A percentile compares a stretch with the other conserved stretches of the same genome.
phyloP scores from a whole-genome alignment of 2,797 vertebrate genomes.

The Macropodus opercularis region DNA sequence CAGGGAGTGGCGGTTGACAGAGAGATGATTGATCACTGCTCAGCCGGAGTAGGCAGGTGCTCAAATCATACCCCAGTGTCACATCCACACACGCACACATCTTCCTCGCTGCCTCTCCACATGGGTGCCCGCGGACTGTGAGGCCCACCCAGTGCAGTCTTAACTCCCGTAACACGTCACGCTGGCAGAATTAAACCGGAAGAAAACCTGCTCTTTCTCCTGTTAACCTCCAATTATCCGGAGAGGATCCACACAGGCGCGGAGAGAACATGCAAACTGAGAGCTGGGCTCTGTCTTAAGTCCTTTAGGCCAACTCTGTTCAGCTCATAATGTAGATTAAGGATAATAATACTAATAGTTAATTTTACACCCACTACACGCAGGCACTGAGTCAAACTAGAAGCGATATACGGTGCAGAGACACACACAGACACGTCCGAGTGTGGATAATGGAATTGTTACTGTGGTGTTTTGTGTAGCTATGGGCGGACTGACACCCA shows the following conservation, averaged over 20 bases:
- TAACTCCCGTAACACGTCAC: constrained; percentile 7
- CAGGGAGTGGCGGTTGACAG: constrained; percentile 66
- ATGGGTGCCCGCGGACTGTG: constrained; percentile 29
- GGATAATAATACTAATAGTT: too few species aligned
- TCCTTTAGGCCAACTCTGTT: too few species aligned
- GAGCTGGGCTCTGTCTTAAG: too few species aligned
- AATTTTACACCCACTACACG: too few species aligned
- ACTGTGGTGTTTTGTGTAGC: constrained; percentile 49
- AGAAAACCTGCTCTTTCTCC: constrained; percentile 8
- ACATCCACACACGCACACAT: constrained; percentile 49
- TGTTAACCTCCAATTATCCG: too few species aligned
- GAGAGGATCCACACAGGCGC: too few species aligned
- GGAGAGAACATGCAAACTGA: too few species aligned
- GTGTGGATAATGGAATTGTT: constrained; percentile 52
- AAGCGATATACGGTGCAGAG: background rate
- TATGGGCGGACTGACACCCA: constrained; percentile 48
- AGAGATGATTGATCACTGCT: constrained; percentile 77
- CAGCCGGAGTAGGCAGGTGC: constrained; percentile 73
- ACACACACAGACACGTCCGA: constrained; percentile 16
- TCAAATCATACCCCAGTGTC: constrained; percentile 73
- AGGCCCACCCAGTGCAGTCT: constrained; percentile 41
- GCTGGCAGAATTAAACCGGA: constrained; percentile 10
- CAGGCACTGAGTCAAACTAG: too few species aligned
- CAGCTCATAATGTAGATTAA: too few species aligned
- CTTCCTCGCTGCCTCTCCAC: constrained; percentile 41